Evolutionary conservation across 2,113 vertebrate species (phyloP), one percentile per base, ranked within the genome.

Genomic region (Illadopsis cleaveri): DNA sequence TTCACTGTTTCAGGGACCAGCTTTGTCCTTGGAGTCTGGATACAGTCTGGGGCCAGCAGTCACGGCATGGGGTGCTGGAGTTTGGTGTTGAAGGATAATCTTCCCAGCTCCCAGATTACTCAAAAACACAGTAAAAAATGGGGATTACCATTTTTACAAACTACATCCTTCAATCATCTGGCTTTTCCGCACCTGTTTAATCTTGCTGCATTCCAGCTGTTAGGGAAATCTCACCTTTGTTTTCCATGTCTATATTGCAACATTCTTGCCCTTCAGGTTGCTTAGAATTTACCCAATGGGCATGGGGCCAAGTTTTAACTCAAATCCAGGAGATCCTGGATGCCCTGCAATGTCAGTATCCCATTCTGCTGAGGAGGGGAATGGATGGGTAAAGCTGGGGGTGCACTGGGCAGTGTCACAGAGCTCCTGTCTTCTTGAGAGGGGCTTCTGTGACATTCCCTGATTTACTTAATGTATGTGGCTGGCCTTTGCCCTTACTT

Each of bases 151-250:
- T 65, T 78, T 86, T 51, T 58, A 62, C 56, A 45, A n/a, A 31
- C 2, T 0, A 0, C 15, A 30, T 60, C 24, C 38, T 86, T 81
- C 35, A 23, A 3, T 35, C 40, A 20, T 22, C 24, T 64, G 44
- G 4, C 8, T 71, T 77, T 81, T 42, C 45, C 0, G 0, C 22
- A 8, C 4, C 35, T 23, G 2, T 51, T 58, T 50, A 45, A 37
- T 25, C 15, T 68, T 3, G 0, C 16, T 68, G 5, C n/a, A 21
- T 45, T 42, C 62, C 40, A 79, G 22, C 24, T 69, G 19, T 11
- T 44, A 21, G 25, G 33, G 25, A 57, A 47, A 44, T 6, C 25
- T 60, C 57, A 53, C 7, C 17, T 44, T 51, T 37, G 9, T 54
- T 82, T 78, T 35, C 65, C 18, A 4, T 8, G 18, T 8, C 4